Conservation (phyloP, 2,888 invertebrate genomes). For the Achlya flavicornis region DNA sequence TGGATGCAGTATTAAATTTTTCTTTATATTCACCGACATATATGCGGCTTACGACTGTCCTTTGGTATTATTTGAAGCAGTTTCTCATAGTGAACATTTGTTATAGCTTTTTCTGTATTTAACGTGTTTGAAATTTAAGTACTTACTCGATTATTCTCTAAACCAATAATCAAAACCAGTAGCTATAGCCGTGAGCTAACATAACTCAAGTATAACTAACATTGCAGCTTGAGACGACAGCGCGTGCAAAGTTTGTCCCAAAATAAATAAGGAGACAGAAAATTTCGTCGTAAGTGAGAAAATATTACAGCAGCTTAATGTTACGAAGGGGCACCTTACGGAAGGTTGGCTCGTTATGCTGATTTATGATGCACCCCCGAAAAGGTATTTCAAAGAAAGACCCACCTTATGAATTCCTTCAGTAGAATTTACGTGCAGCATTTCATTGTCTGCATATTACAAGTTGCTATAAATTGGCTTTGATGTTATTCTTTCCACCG, state of each 20-base stretch:
- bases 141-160: neutral
- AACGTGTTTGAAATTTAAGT: neutral
- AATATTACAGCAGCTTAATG: constrained; percentile 81
- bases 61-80: neutral
- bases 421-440: constrained; percentile 56
- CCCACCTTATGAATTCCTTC: constrained; percentile 66
- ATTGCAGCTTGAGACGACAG: constrained; percentile 67
- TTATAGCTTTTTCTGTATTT: neutral
- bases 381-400: constrained; percentile 66
- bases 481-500: neutral
- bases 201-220: constrained; percentile 45
- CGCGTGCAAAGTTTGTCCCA: constrained; percentile 57
- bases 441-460: constrained; percentile 44
- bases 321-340: constrained; percentile 73
- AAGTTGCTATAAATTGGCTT: constrained; percentile 6
- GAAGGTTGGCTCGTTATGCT: constrained; percentile 78
- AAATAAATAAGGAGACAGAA: constrained; percentile 78
- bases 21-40: neutral
- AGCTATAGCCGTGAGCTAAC: constrained; percentile 21
- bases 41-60: neutral
- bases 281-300: constrained; percentile 82
- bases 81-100: neutral
- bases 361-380: constrained; percentile 76
- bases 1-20: neutral
- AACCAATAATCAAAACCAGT: neutral